Base-by-base conservation (phyloP, 1,140 invertebrate species). In the Kradibia gibbosae region DNA sequence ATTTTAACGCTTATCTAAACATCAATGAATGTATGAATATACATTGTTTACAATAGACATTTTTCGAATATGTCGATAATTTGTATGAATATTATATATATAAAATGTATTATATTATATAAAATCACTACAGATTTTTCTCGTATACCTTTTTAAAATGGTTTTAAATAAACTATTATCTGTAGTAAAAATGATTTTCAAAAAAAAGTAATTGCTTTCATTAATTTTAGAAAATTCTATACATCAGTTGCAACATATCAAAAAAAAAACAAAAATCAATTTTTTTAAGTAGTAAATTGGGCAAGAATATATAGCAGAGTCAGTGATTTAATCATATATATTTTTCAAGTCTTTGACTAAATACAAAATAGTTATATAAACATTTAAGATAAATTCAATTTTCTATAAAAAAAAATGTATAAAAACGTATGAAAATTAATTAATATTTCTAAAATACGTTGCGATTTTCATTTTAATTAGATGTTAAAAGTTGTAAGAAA, bases 201-300 rank as follows among this genome's bases (percentile, higher is more conserved):
- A n/a, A n/a, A n/a, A n/a, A n/a, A n/a, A n/a, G n/a, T n/a, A 53
- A 53, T 22, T 22, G 15, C 20, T 17, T 17, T 17, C 15, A 53
- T 67, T 67, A 39, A 36, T 65, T 67, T 39, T n/a, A n/a, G 34
- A 67, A 67, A 67, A 67, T 67, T 67, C 17, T 39, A 67, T 67
- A 36, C n/a, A 39, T 39, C 20, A 39, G 39, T 10, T 62, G n/a
- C 28, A 3, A 20, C 15, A 65, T 7, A 10, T 36, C 17, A 65
- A 20, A 36, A 55, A 55, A 17, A 1, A n/a, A n/a, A n/a, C n/a
- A n/a, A 39, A 7, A 39, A 22, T 39, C 17, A 39, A 67, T 2
- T 10, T 67, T n/a, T 39, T 67, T 39, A 67, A 39, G 20, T 39
- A 67, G 20, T 39, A n/a, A 39, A 22, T 15, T 39, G 20, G 39